Evolutionary conservation across 1,140 invertebrate genomes (phyloP).

Genomic region (Mamestra configurata): DNA sequence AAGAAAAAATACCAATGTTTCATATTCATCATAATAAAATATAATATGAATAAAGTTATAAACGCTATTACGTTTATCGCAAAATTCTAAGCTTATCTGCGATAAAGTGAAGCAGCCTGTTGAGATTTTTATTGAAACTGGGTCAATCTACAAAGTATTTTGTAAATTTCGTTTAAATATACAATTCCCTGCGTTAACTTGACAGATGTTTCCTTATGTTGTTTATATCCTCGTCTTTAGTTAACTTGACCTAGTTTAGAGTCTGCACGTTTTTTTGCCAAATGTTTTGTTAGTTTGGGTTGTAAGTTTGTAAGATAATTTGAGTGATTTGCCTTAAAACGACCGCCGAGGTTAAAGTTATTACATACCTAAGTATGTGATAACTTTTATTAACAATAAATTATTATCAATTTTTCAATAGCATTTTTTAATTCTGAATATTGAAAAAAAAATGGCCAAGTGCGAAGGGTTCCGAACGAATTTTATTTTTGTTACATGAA

Average conservation of each 20-base stretch:
- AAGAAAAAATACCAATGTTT: no score
- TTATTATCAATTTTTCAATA: no score
- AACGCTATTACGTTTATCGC: neutral
- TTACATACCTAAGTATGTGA: no score
- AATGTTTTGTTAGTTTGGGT: neutral
- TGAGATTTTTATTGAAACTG: conserved; percentile 10
- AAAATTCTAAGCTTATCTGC: neutral
- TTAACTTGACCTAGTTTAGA: conserved; percentile 27
- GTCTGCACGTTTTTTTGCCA: neutral
- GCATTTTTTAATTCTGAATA: no score
- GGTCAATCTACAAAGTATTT: neutral
- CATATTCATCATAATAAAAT: no score
- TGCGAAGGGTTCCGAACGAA: no score
- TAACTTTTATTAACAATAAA: no score
- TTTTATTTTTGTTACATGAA: no score
- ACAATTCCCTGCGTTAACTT: neutral
- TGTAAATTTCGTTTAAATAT: neutral
- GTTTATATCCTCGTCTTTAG: neutral
- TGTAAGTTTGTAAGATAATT: neutral
- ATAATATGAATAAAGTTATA: no score
- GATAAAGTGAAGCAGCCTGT: neutral
- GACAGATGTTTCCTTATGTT: conserved; percentile 6
- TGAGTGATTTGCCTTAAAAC: neutral
- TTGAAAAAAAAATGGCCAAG: no score
- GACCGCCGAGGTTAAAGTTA: no score